Evolutionary conservation across 2,888 invertebrate species (phyloP).

Genomic region (Drosophila subquinaria): DNA sequence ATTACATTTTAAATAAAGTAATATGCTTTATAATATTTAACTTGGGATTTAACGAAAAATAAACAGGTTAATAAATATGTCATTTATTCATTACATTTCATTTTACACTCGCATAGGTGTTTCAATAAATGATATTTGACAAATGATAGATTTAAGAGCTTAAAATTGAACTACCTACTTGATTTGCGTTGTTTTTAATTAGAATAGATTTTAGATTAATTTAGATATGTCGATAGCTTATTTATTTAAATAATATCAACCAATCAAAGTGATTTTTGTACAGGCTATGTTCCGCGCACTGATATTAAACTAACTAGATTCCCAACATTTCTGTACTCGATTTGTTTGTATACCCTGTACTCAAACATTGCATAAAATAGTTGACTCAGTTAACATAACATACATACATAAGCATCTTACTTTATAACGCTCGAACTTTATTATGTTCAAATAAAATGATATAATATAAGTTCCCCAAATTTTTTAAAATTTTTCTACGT

Average conservation of each 20-base stretch:
- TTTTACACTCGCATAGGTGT: neutral
- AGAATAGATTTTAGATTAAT: neutral
- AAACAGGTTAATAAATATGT: neutral
- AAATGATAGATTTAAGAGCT: neutral
- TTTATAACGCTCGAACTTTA: neutral
- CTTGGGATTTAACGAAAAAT: neutral
- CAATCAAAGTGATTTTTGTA: neutral
- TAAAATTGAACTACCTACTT: conserved; percentile 11
- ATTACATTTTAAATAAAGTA: neutral
- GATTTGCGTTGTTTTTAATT: neutral
- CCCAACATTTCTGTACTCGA: conserved; percentile 14
- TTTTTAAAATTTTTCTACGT: neutral
- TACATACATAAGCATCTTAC: neutral
- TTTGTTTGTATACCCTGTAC: conserved; percentile 18
- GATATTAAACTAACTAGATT: conserved; percentile 16
- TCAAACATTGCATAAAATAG: neutral
- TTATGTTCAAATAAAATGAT: neutral
- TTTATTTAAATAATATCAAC: conserved; percentile 5
- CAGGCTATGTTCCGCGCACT: conserved; percentile 8
- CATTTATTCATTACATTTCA: neutral
- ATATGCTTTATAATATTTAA: neutral
- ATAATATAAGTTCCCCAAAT: too few species aligned
- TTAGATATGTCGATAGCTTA: neutral
- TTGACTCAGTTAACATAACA: neutral
- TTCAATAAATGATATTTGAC: neutral